Evolutionary conservation across 2,888 invertebrate species (phyloP).

Genomic region (Epirrhoe alternata): DNA sequence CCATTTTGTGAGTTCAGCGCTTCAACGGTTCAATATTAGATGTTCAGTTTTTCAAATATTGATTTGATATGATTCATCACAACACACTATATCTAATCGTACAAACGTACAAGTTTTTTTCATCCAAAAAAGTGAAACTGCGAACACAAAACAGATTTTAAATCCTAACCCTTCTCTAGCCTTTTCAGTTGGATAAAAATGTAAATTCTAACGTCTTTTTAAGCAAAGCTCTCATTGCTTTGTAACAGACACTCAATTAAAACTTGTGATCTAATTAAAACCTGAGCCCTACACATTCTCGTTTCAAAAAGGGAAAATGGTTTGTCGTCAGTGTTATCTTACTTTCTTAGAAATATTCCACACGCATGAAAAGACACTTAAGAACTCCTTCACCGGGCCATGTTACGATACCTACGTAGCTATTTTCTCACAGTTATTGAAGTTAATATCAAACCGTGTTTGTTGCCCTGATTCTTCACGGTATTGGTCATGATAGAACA

Average conservation of each 20-base stretch:
- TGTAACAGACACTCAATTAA: slow-evolving; percentile 28
- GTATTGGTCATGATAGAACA: too few relatives aligned
- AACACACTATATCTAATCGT: too few relatives aligned
- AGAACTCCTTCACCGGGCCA: too few relatives aligned
- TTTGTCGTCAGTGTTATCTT: slow-evolving; percentile 25
- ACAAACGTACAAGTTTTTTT: too few relatives aligned
- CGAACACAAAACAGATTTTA: too few relatives aligned
- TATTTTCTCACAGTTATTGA: not conserved
- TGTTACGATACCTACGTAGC: too few relatives aligned
- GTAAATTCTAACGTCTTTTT: not conserved
- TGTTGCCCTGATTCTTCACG: too few relatives aligned
- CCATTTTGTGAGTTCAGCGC: slow-evolving; percentile 1
- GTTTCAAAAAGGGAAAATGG: slow-evolving; percentile 28
- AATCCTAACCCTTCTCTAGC: too few relatives aligned
- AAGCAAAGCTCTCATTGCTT: slow-evolving; percentile 16
- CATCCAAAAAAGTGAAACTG: too few relatives aligned
- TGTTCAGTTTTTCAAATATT: not conserved
- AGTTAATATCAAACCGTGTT: not conserved
- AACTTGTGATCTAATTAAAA: slow-evolving; percentile 29
- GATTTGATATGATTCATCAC: too few relatives aligned
- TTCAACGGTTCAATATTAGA: not conserved
- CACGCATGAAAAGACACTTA: not conserved
- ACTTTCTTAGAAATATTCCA: slow-evolving; percentile 28
- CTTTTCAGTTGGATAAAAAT: not conserved
- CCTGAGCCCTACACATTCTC: slow-evolving; percentile 29